Base-by-base conservation (phyloP, 1,140 invertebrate genomes). In the Drusus annulatus region DNA sequence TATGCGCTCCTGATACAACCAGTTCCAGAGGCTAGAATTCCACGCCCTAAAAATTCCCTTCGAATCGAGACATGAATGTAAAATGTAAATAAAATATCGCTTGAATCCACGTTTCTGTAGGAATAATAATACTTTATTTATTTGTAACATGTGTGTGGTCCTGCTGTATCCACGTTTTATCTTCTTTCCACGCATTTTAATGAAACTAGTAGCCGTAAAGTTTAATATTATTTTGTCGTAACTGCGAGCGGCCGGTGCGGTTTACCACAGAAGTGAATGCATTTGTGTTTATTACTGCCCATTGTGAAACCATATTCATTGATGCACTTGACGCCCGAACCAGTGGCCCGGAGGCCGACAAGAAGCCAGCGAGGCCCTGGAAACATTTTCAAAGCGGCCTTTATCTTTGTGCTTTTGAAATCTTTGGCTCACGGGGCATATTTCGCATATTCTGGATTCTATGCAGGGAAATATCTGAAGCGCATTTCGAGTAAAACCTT, bases 201-300 rank as follows among this genome's bases (percentile, higher is more conserved):
- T 65, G 62, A 65, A 65, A 65, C 62, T 65, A 28, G 62, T 65
- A 65, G 62, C 62, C 16, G 62, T 65, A 28, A 65, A 65, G 25
- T 25, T 28, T 0, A 65, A 65, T 65, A 65, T 65, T 28, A 65
- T 65, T 65, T 28, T 65, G 21, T 28, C 25, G 62, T 65, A 65
- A 65, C 62, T 45, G 36, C 36, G 62, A 65, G 16, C 28, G 62
- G 16, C 62, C 62, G 5, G 6, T 65, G 62, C 28, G 62, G 62
- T 28, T 65, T 25, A 65, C 62, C 62, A 15, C 62, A 65, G 62
- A 65, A 65, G 36, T 65, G 21, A 65, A 65, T 65, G 23, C 60
- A 23, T 65, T 65, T 65, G 25, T 65, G 21, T 65, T 65, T 65
- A 65, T 65, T 65, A 65, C 62, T n/a, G 21, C 28, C 25, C 28